Base-by-base conservation (phyloP, 2,797 vertebrate species). In the Mallotus villosus region DNA sequence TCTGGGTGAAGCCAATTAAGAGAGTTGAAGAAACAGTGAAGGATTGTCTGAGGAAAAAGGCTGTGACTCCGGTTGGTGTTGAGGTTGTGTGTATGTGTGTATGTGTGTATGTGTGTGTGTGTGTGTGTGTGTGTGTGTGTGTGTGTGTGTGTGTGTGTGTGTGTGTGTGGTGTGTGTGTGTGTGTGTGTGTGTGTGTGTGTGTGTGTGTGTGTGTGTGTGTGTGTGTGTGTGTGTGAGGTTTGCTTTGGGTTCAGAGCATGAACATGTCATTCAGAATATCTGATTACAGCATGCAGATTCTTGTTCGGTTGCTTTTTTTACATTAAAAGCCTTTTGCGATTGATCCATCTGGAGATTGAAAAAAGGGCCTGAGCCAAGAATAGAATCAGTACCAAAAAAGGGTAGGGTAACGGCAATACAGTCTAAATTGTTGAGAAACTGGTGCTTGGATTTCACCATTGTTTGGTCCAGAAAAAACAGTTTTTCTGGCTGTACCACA, bases 1-100 rank as follows among this genome's bases (percentile, higher is more conserved):
- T 93, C 92, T 89, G 85, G 90, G 87, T 89, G 93, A 95, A 94
- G 93, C 92, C 94, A 95, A 95, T 96, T 94, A 95, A 90, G 66
- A 81, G 79, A 80, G 78, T 90, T 89, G 88, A 94, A 93, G 93
- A 95, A 95, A 94, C 92, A 94, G 93, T 91, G 90, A 92, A 86
- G 84, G 87, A 92, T 91, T 90, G 88, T 89, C 81, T 83, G 86
- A 90, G 90, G 91, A 90, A 93, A 92, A 84, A 68, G 82, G 92
- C 93, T 90, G 78, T 84, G 90, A 93, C 93, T 93, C 85, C 85
- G 79, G 80, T 83, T 78, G 78, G 71, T 71, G 2, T 78, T 73
- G 76, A 65, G 76, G 73, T 75, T 34, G 59, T 27, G 59, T 16
- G 58, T 25, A 25, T 29, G 25, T 61, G 25, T 17, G 14, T 61